Percentiles rank a stretch among this genome's conserved stretches.
Evolutionary conservation across 2,797 vertebrate genomes (phyloP).

Genomic region (Tragopan temminckii): DNA sequence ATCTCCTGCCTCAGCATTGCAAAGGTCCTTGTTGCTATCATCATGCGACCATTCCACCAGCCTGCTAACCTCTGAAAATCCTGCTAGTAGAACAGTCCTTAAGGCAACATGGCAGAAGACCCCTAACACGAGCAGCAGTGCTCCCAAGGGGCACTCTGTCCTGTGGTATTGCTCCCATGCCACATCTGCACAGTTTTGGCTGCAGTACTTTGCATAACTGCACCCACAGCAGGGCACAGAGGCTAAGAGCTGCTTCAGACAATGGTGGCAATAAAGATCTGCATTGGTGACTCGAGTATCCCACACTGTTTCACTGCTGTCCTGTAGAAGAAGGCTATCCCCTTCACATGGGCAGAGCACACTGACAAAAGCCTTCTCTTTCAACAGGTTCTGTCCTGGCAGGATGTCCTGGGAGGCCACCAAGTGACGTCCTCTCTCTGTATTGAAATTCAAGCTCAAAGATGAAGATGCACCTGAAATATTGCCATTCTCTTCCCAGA

Average conservation of each 20-base stretch:
- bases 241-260: constrained; percentile 83
- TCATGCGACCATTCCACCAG: background rate
- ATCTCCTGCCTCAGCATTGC: background rate
- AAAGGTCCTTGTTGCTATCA: background rate
- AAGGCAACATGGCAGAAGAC: constrained; percentile 90
- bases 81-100: constrained; percentile 87
- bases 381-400: constrained; percentile 87
- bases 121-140: constrained; percentile 84
- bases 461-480: constrained; percentile 75
- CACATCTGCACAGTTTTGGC: constrained; percentile 80
- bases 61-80: constrained; percentile 78
- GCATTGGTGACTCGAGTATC: constrained; percentile 60
- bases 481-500: constrained; percentile 57
- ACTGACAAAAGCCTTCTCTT: constrained; percentile 89
- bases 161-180: constrained; percentile 91
- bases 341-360: constrained; percentile 85
- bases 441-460: constrained; percentile 79
- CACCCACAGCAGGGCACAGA: constrained; percentile 87
- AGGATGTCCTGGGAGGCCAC: constrained; percentile 83
- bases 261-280: constrained; percentile 89
- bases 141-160: constrained; percentile 88
- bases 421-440: constrained; percentile 89
- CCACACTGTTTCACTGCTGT: constrained; percentile 10
- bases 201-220: constrained; percentile 91
- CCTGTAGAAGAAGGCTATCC: background rate